Conservation (phyloP, 2,888 invertebrate genomes). For the Stenchaetothrips biformis region DNA sequence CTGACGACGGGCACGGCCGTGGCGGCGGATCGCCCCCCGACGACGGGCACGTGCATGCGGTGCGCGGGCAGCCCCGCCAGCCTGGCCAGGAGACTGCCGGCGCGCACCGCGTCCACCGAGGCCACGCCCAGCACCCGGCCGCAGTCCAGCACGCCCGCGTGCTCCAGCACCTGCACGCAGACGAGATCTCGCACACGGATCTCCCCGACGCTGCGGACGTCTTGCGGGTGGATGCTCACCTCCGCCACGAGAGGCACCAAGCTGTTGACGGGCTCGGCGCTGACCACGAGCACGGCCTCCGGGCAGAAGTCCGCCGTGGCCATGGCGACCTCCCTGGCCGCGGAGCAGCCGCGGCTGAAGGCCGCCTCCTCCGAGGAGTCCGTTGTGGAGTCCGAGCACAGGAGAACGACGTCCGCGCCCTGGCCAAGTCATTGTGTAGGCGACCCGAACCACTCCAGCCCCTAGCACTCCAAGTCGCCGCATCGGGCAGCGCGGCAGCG, state of each 20-base stretch:
- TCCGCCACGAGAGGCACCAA: constrained; percentile 11
- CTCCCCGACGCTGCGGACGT: too few species aligned
- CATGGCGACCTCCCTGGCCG: background rate
- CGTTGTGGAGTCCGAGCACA: background rate
- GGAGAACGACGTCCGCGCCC: background rate
- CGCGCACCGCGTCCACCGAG: background rate
- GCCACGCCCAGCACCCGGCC: constrained; percentile 11
- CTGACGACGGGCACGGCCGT: constrained; percentile 19
- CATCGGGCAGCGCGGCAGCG: too few species aligned
- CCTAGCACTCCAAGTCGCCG: too few species aligned
- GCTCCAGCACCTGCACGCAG: background rate
- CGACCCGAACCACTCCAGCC: too few species aligned
- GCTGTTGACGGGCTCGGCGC: constrained; percentile 20
- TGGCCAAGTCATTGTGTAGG: background rate
- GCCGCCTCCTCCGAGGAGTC: background rate
- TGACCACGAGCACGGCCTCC: background rate
- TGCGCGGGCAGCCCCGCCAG: background rate
- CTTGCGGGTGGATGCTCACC: too few species aligned
- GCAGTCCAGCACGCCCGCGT: constrained; percentile 4
- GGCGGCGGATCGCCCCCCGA: background rate
- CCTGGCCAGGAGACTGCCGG: background rate
- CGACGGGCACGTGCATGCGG: constrained; percentile 18
- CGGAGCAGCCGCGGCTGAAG: background rate
- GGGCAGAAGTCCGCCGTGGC: background rate
- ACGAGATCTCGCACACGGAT: too few species aligned